Percentiles rank a stretch among this genome's conserved stretches.
Conservation (phyloP, 2,888 invertebrate genomes). For the Elgonia sp. region DNA sequence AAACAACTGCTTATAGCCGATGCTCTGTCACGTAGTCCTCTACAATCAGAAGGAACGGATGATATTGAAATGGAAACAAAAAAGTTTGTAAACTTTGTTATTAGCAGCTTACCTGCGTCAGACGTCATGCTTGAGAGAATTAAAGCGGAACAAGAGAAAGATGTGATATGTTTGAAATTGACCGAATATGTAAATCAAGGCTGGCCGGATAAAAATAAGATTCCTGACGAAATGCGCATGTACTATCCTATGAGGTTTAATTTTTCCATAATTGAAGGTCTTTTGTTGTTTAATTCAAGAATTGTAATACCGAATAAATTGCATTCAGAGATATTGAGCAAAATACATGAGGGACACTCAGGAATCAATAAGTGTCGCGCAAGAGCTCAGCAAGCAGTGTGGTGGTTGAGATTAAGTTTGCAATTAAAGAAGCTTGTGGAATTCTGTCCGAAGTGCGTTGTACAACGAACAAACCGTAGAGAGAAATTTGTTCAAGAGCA, state of each 20-base stretch:
- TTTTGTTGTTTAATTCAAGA: constrained; percentile 28
- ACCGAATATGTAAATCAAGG: not conserved
- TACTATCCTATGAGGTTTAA: constrained; percentile 22
- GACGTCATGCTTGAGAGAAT: constrained; percentile 23
- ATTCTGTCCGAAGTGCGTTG: constrained; percentile 30
- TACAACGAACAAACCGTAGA: constrained; percentile 17
- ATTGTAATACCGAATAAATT: constrained; percentile 9
- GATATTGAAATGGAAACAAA: constrained; percentile 9
- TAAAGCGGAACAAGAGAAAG: not conserved
- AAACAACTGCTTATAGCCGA: constrained; percentile 10
- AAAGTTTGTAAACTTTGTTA: constrained; percentile 25
- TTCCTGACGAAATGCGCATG: constrained; percentile 13
- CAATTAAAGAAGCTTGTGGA: constrained; percentile 31
- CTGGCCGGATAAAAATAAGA: constrained; percentile 27
- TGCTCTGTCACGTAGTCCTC: constrained; percentile 4
- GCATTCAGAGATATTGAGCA: constrained; percentile 7
- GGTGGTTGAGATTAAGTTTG: constrained; percentile 27
- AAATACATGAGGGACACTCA: constrained; percentile 27
- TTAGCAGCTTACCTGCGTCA: constrained; percentile 12
- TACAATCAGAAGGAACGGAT: not conserved
- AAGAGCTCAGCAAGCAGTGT: constrained; percentile 25
- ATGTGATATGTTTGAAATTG: not conserved
- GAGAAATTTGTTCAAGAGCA: constrained; percentile 18
- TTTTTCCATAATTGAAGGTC: not conserved
- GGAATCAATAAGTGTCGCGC: constrained; percentile 43